Base-by-base conservation (phyloP, 1,140 invertebrate species). In the Drosophila paulistorum region DNA sequence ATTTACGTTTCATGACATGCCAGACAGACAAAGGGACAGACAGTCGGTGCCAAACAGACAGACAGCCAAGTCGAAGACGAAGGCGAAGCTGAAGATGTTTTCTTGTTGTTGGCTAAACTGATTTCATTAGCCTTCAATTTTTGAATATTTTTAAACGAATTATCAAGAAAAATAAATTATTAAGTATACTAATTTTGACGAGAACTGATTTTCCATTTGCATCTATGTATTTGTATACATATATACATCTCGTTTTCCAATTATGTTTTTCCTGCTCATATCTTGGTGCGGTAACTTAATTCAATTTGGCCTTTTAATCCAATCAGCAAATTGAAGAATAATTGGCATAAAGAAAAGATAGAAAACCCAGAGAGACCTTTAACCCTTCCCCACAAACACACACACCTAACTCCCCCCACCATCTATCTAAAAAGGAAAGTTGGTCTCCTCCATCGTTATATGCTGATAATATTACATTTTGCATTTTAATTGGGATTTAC, bases 271-370 rank as follows among this genome's bases (percentile, higher is more conserved):
- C 3, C 37, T 79, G 68, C 66, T 81, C 55, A 72, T 23, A 10
- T 51, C 45, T 74, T 76, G 76, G 82, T 87, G 75, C 84, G 79
- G 73, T 79, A 74, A 87, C 84, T 71, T 89, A 89, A 86, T 86
- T 86, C 76, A 86, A 86, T 87, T 86, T 89, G 42, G 72, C 73
- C 58, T 71, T 77, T 68, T 87, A 86, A 86, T 86, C 83, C 83
- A 86, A 86, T 86, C 84, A 89, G 68, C 79, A 80, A 87, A 86
- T 83, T 86, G 68, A 74, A 77, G 75, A 79, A 86, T 87, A 87
- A 77, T 82, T 86, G 79, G 71, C 48, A 51, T 51, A 51, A 9
- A 51, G 17, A 51, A 63, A 58, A 51, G 48, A 67, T 30, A 30
- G 63, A 23, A 45, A 39, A 11, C 68, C 7, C 17, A 13, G 64